Evolutionary conservation across 2,113 vertebrate species (phyloP).

Genomic region (Festucalex cinctus): DNA sequence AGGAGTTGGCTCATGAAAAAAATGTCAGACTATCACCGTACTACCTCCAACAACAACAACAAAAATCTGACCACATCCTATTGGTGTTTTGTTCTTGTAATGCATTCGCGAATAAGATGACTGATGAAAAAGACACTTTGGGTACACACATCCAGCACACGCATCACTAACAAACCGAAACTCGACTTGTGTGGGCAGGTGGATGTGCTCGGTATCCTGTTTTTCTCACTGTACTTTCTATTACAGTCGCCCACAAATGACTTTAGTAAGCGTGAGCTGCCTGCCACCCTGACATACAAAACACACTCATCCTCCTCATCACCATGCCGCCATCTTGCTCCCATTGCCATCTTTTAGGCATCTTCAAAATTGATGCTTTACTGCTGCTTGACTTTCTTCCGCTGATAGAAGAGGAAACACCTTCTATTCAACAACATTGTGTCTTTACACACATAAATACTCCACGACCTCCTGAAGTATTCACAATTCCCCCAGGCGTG

Average conservation of each 20-base stretch:
- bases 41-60: too few species aligned
- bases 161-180: constrained; percentile 1
- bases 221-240: constrained; percentile 64
- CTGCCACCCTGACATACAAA: constrained; percentile 45
- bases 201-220: constrained; percentile 51
- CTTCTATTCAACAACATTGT: constrained; percentile 23
- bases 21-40: too few species aligned
- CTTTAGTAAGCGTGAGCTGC: constrained; percentile 55
- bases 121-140: constrained; percentile 31
- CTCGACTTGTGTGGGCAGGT: constrained; percentile 51
- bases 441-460: constrained; percentile 44
- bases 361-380: constrained; percentile 32
- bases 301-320: constrained; percentile 41
- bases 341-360: constrained; percentile 30
- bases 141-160: constrained; percentile 23
- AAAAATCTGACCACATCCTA: neutral
- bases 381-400: constrained; percentile 26
- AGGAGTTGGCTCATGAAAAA: too few species aligned
- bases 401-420: constrained; percentile 24
- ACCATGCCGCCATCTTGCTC: constrained; percentile 36
- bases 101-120: neutral
- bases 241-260: constrained; percentile 63
- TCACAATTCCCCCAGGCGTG: neutral
- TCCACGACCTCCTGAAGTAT: neutral
- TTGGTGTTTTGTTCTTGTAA: neutral